Conservation (phyloP, 1,140 invertebrate species). For the Drosophila nasuta region DNA sequence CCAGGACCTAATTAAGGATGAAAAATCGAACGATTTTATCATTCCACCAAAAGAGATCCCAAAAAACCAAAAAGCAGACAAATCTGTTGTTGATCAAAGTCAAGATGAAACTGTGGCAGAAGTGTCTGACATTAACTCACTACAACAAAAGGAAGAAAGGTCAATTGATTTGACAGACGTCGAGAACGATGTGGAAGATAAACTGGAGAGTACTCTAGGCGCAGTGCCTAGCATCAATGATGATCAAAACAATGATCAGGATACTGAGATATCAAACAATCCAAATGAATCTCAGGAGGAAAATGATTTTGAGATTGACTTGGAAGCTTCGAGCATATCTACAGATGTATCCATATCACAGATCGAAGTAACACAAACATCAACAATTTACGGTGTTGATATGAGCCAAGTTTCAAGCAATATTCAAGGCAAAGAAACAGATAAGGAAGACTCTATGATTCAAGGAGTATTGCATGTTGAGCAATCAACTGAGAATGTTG, state of each 20-base stretch:
- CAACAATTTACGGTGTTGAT: constrained; percentile 19
- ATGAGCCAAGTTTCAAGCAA: background rate
- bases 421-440: background rate
- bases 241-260: background rate
- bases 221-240: background rate
- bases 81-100: background rate
- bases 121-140: background rate
- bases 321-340: background rate
- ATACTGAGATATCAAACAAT: background rate
- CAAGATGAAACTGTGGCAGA: background rate
- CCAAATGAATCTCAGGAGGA: background rate
- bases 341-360: background rate
- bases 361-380: constrained; percentile 2
- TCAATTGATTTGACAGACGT: background rate
- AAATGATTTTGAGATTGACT: constrained; percentile 3
- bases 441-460: background rate
- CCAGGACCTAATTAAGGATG: background rate
- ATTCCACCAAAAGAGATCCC: background rate
- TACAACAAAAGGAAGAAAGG: background rate
- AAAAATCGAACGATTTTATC: background rate
- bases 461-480: background rate
- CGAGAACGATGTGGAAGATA: background rate
- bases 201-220: background rate
- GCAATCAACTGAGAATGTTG: background rate
- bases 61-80: background rate